phyloP scores from a whole-genome alignment of 2,797 vertebrate genomes.

The Caiman crocodilus region DNA sequence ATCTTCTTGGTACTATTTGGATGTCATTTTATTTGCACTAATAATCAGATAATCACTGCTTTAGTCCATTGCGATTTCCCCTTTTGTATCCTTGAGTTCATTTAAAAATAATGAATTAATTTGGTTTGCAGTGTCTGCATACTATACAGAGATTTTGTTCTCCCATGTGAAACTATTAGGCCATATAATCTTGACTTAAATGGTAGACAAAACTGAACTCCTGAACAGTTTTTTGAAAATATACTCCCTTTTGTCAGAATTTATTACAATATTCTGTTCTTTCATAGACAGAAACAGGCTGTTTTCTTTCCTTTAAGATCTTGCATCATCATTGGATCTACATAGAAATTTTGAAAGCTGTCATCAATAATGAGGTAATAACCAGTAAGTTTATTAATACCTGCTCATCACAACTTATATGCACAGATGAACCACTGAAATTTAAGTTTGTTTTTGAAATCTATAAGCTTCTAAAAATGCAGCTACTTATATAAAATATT shows the following conservation, averaged over 20 bases:
- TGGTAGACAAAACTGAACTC: background rate
- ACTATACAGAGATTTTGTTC: background rate
- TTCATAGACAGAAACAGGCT: background rate
- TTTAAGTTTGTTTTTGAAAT: background rate
- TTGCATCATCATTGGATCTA: background rate
- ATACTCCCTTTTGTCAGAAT: background rate
- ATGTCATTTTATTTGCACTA: background rate
- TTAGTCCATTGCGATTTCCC: background rate
- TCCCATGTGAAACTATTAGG: background rate
- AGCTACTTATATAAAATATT: background rate
- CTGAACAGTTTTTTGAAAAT: background rate
- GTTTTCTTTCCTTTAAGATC: background rate
- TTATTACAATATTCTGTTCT: background rate
- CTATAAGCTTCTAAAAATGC: background rate
- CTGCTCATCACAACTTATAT: background rate
- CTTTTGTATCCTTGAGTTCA: rapidly evolving
- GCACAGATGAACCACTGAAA: rapidly evolving
- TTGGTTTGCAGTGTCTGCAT: background rate
- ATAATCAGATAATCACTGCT: background rate
- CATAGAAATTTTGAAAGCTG: background rate
- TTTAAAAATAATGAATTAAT: background rate
- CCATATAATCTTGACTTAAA: background rate
- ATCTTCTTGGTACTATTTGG: background rate
- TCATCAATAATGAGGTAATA: background rate
- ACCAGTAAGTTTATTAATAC: background rate